Evolutionary conservation across 2,888 invertebrate species (phyloP), one percentile per base, ranked within the genome.

Genomic region (Trypoxylon attenuatum): DNA sequence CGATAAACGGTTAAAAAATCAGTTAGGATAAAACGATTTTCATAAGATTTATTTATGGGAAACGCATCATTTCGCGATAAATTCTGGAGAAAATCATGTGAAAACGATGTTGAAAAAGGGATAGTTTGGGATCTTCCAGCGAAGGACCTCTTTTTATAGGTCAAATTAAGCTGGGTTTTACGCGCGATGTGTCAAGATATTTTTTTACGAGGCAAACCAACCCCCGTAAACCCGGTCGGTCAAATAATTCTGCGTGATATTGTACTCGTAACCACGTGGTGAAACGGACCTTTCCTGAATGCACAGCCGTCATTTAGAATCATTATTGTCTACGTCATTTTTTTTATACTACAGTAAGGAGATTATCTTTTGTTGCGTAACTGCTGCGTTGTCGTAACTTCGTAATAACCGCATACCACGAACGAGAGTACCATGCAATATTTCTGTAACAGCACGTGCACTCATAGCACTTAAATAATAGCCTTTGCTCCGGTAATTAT

Each of bases 121-220:
- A 73, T 50, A 53, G 21, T 21, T 13, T 10, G 15, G 39, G 41
- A 41, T 29, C 43, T 43, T 55, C 42, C 54, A 54, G 53, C 53
- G 66, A n/a, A n/a, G 64, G 56, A 71, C 47, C 73, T 68, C 61
- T 63, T 64, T 79, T 79, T 79, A 79, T 76, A 64, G 73, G 51
- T 50, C 61, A 64, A 79, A 79, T 79, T 78, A 79, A 79, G 67
- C 61, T 50, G 42, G 59, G 69, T 73, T n/a, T 71, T 79, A 76
- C 78, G 68, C 42, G 60, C 69, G 55, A 71, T 75, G 71, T 76
- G 76, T 77, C 77, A 63, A 69, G 68, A 73, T 76, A 71, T 71
- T 33, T 68, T 71, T 81, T 80, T 80, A 80, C 71, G 76, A 70
- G n/a, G 29, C 39, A 39, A 55, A 52, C n/a, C 56, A 62, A 62